Evolutionary conservation across 1,140 invertebrate genomes (phyloP).

Genomic region (Leptinotarsa defecta): DNA sequence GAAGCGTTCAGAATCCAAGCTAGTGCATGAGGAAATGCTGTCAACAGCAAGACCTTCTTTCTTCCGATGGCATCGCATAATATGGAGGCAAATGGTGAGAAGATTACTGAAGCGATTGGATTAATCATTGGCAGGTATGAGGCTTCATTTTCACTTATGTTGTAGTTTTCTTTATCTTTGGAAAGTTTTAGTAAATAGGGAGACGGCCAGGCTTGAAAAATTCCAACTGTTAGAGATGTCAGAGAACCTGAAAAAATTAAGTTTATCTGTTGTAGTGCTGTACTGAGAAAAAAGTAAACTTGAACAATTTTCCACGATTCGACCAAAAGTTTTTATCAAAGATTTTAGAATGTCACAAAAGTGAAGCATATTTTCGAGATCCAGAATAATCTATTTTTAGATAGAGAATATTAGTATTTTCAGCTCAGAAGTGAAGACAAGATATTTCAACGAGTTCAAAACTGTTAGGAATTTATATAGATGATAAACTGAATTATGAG

Average conservation of each 20-base stretch:
- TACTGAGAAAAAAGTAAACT: too few relatives aligned
- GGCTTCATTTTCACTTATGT: background rate
- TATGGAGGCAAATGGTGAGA: slow-evolving; percentile 13
- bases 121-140: background rate
- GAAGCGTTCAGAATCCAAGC: slow-evolving; percentile 22
- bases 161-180: slow-evolving; percentile 13
- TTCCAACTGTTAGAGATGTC: background rate
- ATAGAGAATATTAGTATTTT: too few relatives aligned
- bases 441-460: too few relatives aligned
- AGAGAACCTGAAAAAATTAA: background rate
- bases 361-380: too few relatives aligned
- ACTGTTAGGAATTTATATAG: too few relatives aligned
- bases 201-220: slow-evolving; percentile 30
- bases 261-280: background rate
- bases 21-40: slow-evolving; percentile 24
- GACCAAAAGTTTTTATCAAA: too few relatives aligned
- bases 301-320: too few relatives aligned
- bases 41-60: slow-evolving; percentile 36
- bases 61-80: slow-evolving; percentile 35
- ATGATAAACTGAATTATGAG: too few relatives aligned
- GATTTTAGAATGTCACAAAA: too few relatives aligned
- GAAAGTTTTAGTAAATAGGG: slow-evolving; percentile 20
- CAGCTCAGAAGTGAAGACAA: too few relatives aligned
- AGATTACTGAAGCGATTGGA: background rate
- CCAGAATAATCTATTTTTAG: too few relatives aligned